Percentiles rank a stretch among this genome's conserved stretches.
Evolutionary conservation across 2,888 invertebrate genomes (phyloP).

Genomic region (Melanotus villosus): DNA sequence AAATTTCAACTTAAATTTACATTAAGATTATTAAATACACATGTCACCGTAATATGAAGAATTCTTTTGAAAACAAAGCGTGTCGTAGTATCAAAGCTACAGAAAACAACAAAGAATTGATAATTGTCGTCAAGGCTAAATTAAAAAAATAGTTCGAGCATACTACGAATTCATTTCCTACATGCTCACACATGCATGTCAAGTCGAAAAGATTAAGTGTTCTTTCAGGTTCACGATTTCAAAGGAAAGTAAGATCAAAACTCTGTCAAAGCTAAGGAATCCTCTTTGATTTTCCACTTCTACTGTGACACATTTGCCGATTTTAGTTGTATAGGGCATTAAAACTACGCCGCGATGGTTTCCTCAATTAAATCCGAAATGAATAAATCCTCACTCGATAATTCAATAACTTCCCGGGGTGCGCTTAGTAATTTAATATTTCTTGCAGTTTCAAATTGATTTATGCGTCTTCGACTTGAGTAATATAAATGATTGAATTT

Average conservation of each 20-base stretch:
- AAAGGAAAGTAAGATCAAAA: slow-evolving; percentile 12
- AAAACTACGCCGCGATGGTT: too few relatives aligned
- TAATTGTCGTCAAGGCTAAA: neutral
- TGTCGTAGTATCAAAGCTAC: too few relatives aligned
- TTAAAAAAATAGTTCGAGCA: neutral
- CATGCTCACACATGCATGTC: slow-evolving; percentile 6
- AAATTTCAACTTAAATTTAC: too few relatives aligned
- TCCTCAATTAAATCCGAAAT: too few relatives aligned
- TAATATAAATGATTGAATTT: neutral
- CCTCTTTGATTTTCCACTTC: neutral
- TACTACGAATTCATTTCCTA: neutral
- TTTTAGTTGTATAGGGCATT: too few relatives aligned
- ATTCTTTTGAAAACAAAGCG: too few relatives aligned
- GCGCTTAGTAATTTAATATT: neutral
- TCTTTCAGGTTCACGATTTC: slow-evolving; percentile 9
- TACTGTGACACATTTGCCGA: neutral
- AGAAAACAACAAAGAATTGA: neutral
- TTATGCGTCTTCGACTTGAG: neutral
- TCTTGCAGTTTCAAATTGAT: neutral
- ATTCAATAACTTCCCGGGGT: neutral
- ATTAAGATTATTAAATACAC: too few relatives aligned
- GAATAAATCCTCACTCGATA: neutral
- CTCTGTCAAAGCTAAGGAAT: neutral
- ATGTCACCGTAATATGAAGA: too few relatives aligned
- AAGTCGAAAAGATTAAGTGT: neutral